Percentiles rank a stretch among this genome's conserved stretches.
Conservation (phyloP, 2,113 vertebrate species). For the Mirounga angustirostris region DNA sequence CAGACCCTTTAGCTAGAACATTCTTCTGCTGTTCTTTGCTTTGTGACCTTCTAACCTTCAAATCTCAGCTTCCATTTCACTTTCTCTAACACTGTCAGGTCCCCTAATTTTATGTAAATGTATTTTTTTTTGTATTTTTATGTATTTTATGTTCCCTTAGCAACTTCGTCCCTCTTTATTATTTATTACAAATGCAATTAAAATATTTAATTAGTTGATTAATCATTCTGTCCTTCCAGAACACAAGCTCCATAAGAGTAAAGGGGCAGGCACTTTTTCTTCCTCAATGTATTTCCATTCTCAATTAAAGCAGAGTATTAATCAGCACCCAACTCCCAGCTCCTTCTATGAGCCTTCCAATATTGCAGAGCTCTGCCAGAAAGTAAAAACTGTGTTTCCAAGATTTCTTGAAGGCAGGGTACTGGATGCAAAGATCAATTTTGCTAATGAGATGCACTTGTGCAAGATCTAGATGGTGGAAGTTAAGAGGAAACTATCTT, state of each 20-base stretch:
- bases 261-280: not conserved
- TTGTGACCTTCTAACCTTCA: not conserved
- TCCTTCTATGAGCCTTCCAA: not conserved
- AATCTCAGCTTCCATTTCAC: not conserved
- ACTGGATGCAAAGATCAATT: not conserved
- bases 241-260: not conserved
- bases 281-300: constrained; percentile 36
- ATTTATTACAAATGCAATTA: not conserved
- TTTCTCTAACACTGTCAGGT: not conserved
- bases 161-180: not conserved
- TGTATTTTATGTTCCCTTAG: not conserved
- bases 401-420: not conserved
- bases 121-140: too few species aligned
- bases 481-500: not conserved
- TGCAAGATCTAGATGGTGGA: not conserved
- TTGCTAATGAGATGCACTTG: not conserved
- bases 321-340: not conserved
- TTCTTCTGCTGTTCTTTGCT: not conserved
- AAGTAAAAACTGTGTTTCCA: not conserved
- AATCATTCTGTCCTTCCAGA: not conserved
- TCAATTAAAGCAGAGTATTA: constrained; percentile 2
- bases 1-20: not conserved
- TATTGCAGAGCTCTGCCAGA: not conserved
- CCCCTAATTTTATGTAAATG: not conserved
- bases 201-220: constrained; percentile 23